These are phyloP conservation scores for Apteryx owenii DNA, from an alignment of 2,113 vertebrate species.

Conservation along the genomic window DNA sequence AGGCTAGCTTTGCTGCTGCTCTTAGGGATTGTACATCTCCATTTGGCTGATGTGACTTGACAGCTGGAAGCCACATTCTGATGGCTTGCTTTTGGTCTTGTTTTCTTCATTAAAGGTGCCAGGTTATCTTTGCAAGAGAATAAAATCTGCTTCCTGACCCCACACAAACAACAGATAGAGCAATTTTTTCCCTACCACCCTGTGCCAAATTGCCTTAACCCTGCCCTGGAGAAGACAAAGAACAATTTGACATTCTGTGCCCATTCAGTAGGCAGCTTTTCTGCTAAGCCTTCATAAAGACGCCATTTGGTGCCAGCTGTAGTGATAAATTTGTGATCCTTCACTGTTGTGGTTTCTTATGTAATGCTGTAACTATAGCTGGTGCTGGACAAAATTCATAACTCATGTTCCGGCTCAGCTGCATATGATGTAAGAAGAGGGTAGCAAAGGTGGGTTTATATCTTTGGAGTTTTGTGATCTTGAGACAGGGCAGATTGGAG, in stretches of 20 bases:
- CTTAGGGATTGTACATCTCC: background rate
- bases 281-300: background rate
- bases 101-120: conserved; percentile 36
- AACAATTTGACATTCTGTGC: background rate
- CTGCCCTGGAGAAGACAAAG: conserved; percentile 34
- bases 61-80: conserved; percentile 38
- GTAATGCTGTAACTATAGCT: conserved; percentile 46
- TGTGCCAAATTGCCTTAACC: conserved; percentile 53
- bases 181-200: conserved; percentile 27
- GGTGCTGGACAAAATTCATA: conserved; percentile 12
- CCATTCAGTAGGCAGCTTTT: conserved; percentile 46
- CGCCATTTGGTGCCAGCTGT: conserved; percentile 37
- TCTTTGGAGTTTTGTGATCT: background rate
- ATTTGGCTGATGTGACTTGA: conserved; percentile 33
- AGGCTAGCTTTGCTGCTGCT: background rate
- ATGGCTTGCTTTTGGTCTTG: background rate
- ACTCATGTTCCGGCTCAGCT: conserved; percentile 56
- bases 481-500: background rate
- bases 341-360: conserved; percentile 53
- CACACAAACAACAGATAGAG: conserved; percentile 22
- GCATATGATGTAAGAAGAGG: conserved; percentile 39
- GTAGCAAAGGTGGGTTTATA: background rate
- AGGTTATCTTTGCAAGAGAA: background rate
- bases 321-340: conserved; percentile 61
- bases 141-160: conserved; percentile 44